Evolutionary conservation across 1,140 invertebrate genomes (phyloP), one percentile per base, ranked within the genome.

Genomic region (Spodoptera frugiperda): DNA sequence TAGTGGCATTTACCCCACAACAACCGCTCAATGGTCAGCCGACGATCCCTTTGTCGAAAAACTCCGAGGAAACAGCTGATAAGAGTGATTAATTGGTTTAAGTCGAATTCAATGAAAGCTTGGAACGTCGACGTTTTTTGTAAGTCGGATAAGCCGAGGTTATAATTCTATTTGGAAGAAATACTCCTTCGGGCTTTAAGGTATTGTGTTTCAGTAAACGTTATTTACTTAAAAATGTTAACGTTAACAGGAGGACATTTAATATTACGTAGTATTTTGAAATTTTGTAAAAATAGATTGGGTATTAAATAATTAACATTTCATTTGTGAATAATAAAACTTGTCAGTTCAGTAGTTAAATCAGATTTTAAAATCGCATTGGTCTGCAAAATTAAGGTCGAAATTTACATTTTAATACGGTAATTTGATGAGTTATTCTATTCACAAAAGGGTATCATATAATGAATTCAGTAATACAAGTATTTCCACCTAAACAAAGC

Each of bases 81-180:
- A 93, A 91, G 87, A 89, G 88, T 93, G 91, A 93, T 93, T 93
- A 93, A 93, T 93, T 91, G 91, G 84, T 87, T 90, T 90, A 91
- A 91, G 86, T 84, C 85, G 84, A 87, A 87, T 89, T 93, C 91
- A 93, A 91, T 93, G 87, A 89, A 91, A 89, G 84, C 82, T 59
- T 76, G 59, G 73, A 87, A 84, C 76, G 72, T 46, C 53, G 79
- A 74, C 65, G 67, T 79, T 84, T 83, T 85, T 86, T 85, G 77
- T 79, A n/a, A 71, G 19, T 39, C 76, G 81, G 81, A 86, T 84
- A 85, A 87, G 76, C 77, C 61, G 68, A 63, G 25, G 67, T 80
- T 77, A 79, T 84, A 78, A 81, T 74, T 81, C 65, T 67, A 39
- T 76, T 78, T 78, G 65, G 30, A 67, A 46, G 57, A 67, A 78